Percentiles rank a stretch among this genome's conserved stretches.
Evolutionary conservation across 2,888 invertebrate genomes (phyloP).

Genomic region (Drosophila monieri): DNA sequence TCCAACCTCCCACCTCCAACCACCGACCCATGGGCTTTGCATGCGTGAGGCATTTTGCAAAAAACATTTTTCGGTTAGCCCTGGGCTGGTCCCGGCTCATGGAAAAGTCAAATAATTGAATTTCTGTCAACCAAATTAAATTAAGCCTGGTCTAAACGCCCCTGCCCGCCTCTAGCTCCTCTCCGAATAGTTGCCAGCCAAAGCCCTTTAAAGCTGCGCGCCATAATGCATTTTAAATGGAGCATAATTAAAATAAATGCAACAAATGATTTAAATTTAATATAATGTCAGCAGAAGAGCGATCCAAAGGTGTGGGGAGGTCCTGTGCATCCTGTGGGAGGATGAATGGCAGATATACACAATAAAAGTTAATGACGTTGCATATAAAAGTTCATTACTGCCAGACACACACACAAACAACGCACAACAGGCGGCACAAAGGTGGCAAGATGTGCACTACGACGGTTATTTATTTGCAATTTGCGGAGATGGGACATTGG

Average conservation of each 20-base stretch:
- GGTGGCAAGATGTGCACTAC: slow-evolving; percentile 33
- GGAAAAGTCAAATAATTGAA: slow-evolving; percentile 71
- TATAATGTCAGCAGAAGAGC: slow-evolving; percentile 61
- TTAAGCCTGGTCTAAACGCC: slow-evolving; percentile 38
- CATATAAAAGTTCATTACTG: slow-evolving; percentile 76
- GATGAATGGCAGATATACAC: slow-evolving; percentile 59
- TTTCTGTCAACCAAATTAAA: slow-evolving; percentile 68
- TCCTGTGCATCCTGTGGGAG: not conserved
- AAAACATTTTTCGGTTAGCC: slow-evolving; percentile 52
- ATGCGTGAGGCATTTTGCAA: slow-evolving; percentile 60
- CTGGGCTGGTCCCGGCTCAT: slow-evolving; percentile 6
- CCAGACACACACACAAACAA: slow-evolving; percentile 56
- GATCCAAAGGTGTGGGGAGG: slow-evolving; percentile 33
- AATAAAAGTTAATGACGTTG: slow-evolving; percentile 76
- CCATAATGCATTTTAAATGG: slow-evolving; percentile 73
- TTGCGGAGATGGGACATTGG: slow-evolving; percentile 9
- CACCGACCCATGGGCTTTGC: slow-evolving; percentile 34
- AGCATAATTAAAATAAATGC: slow-evolving; percentile 76
- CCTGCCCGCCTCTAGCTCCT: not conserved
- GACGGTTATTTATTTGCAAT: slow-evolving; percentile 1
- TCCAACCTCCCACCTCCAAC: not conserved
- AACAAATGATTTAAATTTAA: slow-evolving; percentile 78
- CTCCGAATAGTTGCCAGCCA: slow-evolving; percentile 3
- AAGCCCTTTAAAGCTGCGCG: slow-evolving; percentile 25
- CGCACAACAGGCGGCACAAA: slow-evolving; percentile 15